phyloP scores from a whole-genome alignment of 2,888 invertebrate genomes.

The Ormyrus thymus region DNA sequence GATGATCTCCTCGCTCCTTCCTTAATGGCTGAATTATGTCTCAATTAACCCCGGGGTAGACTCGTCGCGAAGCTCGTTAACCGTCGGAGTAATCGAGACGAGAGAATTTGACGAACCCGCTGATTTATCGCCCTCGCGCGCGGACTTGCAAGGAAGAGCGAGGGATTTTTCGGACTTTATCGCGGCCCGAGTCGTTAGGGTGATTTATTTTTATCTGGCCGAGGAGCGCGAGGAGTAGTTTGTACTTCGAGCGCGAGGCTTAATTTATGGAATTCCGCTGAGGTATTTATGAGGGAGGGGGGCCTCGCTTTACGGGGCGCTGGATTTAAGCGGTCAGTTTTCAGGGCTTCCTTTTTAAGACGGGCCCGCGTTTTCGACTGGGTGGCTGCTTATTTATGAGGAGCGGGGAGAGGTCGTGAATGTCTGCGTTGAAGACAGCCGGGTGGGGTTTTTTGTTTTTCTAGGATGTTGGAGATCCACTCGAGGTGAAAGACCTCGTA shows the following conservation, averaged over 20 bases:
- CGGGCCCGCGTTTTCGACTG: no score
- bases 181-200: not conserved
- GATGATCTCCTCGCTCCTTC: not conserved
- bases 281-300: not conserved
- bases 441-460: no score
- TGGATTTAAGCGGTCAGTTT: no score
- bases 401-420: no score
- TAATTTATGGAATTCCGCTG: conserved; percentile 29
- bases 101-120: conserved; percentile 43
- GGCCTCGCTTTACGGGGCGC: not conserved
- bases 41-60: conserved; percentile 36
- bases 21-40: conserved; percentile 52
- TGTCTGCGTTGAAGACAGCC: no score
- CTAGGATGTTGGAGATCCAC: no score
- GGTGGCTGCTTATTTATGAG: no score
- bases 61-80: conserved; percentile 34
- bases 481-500: no score
- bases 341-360: no score
- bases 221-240: not conserved
- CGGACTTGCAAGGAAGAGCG: not conserved
- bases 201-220: conserved; percentile 29
- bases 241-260: not conserved
- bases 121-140: conserved; percentile 1
- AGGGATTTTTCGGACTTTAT: not conserved
- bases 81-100: conserved; percentile 38